Base-by-base conservation (phyloP, 2,797 vertebrate species). In the Trachops cirrhosus region DNA sequence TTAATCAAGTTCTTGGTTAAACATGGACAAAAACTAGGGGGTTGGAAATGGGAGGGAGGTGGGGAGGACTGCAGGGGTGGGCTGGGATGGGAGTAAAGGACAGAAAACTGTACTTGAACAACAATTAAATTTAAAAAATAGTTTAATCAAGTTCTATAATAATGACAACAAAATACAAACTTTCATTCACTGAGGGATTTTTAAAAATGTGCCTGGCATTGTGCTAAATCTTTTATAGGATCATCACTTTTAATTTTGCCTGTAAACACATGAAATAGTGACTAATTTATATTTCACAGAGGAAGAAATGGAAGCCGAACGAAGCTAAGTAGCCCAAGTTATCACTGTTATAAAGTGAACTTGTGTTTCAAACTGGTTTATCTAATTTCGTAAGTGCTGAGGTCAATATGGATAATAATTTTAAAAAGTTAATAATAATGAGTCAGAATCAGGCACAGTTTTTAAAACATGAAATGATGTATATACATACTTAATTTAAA, bases 211-310 rank as follows among this genome's bases (percentile, higher is more conserved):
- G 7, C 24, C n/a, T 84, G 26, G 22, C 16, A 74, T 34, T 89
- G 48, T 54, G 48, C 37, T 75, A 67, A 46, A 68, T 3, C 14
- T 54, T 82, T 87, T 77, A 82, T 22, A 83, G 50, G 77, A 46
- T 39, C 41, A 48, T 59, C 18, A 84, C 34, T 52, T 39, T 44
- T 82, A 94, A 67, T 48, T 22, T 44, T 91, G 57, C 41, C 39
- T 75, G 67, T 19, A 68, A 92, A 59, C 41, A n/a, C 39, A 70
- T 71, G 29, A 79, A 79, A 70, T 22, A 68, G 39, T 67, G 32
- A 86, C 86, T 80, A 77, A 50, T 86, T 44, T 75, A 41, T 46
- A 41, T 50, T 93, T 84, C 52, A 89, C 71, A 95, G 75, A 79
- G 67, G 39, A 89, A 6, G 29, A 93, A 83, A 59, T 2, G 52